Conservation (phyloP, 2,888 invertebrate species). For the Anorthoa munda region DNA sequence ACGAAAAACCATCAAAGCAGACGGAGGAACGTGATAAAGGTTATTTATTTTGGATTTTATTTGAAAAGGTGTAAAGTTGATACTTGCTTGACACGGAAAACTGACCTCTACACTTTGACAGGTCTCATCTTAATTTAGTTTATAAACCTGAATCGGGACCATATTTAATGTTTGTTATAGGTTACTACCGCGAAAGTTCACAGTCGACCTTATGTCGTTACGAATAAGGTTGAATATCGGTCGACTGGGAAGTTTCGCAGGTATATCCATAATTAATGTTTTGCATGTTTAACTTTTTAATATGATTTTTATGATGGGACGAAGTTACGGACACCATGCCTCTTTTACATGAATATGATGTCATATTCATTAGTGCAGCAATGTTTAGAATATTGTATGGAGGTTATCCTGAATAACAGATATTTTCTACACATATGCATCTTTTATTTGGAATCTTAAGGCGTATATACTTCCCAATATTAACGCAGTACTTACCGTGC, state of each 20-base stretch:
- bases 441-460: conserved; percentile 36
- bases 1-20: neutral
- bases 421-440: conserved; percentile 52
- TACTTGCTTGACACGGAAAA: neutral
- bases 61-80: neutral
- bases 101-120: neutral
- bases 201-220: neutral
- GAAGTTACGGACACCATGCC: neutral
- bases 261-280: neutral
- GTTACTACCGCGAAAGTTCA: neutral
- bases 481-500: no score
- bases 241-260: neutral
- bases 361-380: conserved; percentile 35
- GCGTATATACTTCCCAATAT: no score
- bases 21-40: neutral
- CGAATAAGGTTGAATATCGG: neutral
- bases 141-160: conserved; percentile 4
- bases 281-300: neutral
- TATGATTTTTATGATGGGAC: neutral
- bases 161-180: neutral
- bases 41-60: neutral
- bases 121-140: neutral
- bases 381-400: conserved; percentile 54
- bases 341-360: conserved; percentile 19
- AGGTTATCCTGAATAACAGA: conserved; percentile 54